Evolutionary conservation across 2,888 invertebrate species (phyloP), one percentile per base, ranked within the genome.

Genomic region (Schizaphis graminum): DNA sequence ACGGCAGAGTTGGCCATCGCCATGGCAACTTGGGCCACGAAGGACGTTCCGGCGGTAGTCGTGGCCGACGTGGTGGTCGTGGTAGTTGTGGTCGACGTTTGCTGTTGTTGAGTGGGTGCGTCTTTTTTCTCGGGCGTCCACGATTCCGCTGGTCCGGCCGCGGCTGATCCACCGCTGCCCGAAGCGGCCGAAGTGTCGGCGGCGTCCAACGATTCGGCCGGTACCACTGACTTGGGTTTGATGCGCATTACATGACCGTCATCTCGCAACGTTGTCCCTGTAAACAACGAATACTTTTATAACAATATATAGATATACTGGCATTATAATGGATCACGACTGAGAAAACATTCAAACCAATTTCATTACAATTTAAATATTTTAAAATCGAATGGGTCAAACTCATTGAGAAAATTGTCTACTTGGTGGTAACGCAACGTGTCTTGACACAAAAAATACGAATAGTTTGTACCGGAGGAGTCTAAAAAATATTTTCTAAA

Each of bases 31-130:
- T 53, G 87, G 89, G 91, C 90, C 53, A 53, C 84, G 26, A 35
- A 93, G 13, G 95, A 95, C 89, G 95, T 95, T 87, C 94, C 94
- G 77, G 93, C 95, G 94, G 95, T 35, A 35, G 95, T 95, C 93
- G 95, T 95, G 89, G 94, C 94, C n/a, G 94, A 13, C 35, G 91
- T 89, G 57, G 89, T 57, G 7, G 91, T 56, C 21, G 84, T 92
- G 44, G 92, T 61, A 35, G 95, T 95, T 89, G 95, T 95, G n/a
- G 93, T 93, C 8, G 93, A 84, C 56, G 93, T 84, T 85, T 77
- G 61, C 47, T 93, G 93, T 28, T 85, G 85, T 35, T 85, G 85
- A 35, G 89, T 90, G 47, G 90, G 90, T 24, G 41, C 47, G 86
- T 94, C 93, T n/a, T 94, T 94, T 49, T 94, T 94, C 41, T 94